A percentile compares a stretch with the other conserved stretches of the same genome.
Evolutionary conservation across 2,797 vertebrate genomes (phyloP).

Genomic region (Fratercula arctica): DNA sequence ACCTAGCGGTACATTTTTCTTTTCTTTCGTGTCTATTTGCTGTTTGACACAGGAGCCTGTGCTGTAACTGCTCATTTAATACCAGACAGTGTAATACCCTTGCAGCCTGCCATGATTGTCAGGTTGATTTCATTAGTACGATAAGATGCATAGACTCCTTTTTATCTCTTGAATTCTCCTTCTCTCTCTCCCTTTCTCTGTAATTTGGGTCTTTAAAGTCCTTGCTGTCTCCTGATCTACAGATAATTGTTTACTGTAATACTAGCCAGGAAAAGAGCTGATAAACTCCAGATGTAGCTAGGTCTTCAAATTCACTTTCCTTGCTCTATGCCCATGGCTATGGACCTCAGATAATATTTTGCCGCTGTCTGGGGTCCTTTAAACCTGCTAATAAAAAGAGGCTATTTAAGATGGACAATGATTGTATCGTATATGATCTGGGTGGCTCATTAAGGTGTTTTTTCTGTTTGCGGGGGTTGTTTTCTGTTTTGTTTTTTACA

Average conservation of each 20-base stretch:
- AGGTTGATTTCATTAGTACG: slow-evolving; percentile 85
- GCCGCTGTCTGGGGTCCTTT: slow-evolving; percentile 70
- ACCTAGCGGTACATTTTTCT: slow-evolving; percentile 68
- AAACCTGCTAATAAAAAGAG: slow-evolving; percentile 61
- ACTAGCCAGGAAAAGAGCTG: slow-evolving; percentile 89
- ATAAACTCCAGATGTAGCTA: slow-evolving; percentile 93
- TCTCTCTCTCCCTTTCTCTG: slow-evolving; percentile 79
- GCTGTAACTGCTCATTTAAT: slow-evolving; percentile 74
- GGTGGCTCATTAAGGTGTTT: slow-evolving; percentile 10
- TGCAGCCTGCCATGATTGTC: slow-evolving; percentile 76
- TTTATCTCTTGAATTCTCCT: slow-evolving; percentile 81
- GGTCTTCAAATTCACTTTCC: slow-evolving; percentile 83
- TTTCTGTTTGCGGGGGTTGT: background rate
- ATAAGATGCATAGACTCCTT: slow-evolving; percentile 83
- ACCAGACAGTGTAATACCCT: slow-evolving; percentile 70
- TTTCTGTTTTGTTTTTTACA: background rate
- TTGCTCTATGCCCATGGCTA: slow-evolving; percentile 79
- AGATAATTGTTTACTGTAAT: slow-evolving; percentile 91
- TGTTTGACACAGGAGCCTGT: slow-evolving; percentile 63
- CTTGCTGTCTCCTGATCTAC: slow-evolving; percentile 87
- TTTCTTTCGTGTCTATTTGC: slow-evolving; percentile 71
- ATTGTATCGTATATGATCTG: background rate
- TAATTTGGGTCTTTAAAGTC: slow-evolving; percentile 87
- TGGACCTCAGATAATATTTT: slow-evolving; percentile 76
- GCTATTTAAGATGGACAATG: slow-evolving; percentile 50